Percentiles rank a stretch among this genome's conserved stretches.
phyloP scores from a whole-genome alignment of 2,797 vertebrate species.

The Sus cebifrons region DNA sequence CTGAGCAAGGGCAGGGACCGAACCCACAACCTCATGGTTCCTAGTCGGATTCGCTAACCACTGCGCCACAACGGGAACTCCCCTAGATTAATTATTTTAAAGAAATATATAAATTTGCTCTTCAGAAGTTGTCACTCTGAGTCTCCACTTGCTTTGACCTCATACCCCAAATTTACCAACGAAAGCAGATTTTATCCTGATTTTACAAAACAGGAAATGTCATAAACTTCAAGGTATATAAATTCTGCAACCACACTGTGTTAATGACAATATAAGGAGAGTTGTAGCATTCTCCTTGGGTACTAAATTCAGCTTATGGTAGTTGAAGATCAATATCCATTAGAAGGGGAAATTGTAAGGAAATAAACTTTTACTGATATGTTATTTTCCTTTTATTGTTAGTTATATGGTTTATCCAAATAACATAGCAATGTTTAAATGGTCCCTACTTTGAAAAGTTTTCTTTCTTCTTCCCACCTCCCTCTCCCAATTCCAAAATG shows the following conservation, averaged over 20 bases:
- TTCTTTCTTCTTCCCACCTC: not conserved
- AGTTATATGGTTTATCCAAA: not conserved
- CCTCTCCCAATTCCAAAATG: not conserved
- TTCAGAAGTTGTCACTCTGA: conserved; percentile 47
- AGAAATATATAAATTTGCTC: conserved; percentile 26
- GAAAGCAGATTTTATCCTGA: conserved; percentile 43
- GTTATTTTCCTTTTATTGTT: not conserved
- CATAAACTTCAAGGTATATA: not conserved
- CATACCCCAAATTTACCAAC: not conserved
- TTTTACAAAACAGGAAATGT: conserved; percentile 40
- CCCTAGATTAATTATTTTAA: conserved; percentile 41
- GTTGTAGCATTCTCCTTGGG: not conserved
- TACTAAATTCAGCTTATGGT: not conserved
- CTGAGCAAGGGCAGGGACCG: no score
- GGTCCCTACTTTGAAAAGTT: not conserved
- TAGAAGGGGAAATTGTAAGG: not conserved
- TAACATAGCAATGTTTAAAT: not conserved
- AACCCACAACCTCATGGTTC: no score
- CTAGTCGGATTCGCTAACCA: no score
- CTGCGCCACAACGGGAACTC: no score
- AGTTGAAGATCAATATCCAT: not conserved
- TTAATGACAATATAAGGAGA: not conserved
- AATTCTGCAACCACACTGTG: not conserved
- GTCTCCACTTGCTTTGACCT: not conserved
- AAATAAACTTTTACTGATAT: not conserved